Evolutionary conservation across 1,140 invertebrate species (phyloP), one percentile per base, ranked within the genome.

Genomic region (Rhynchophorus ferrugineus): DNA sequence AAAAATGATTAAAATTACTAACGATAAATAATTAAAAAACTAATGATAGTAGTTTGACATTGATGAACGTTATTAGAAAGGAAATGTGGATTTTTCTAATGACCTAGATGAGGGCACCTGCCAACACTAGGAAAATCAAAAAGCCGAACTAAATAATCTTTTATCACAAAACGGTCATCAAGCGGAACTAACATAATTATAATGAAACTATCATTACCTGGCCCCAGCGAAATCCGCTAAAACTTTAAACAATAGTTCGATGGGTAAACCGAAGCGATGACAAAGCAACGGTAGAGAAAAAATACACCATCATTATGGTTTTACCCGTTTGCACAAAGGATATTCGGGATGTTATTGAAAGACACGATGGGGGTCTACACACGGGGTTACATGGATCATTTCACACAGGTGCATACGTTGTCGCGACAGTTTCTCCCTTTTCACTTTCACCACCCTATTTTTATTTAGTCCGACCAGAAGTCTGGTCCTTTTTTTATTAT

Each of bases 301-400:
- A 53, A 43, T 44, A 46, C 44, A 52, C 50, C 45, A 53, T 41
- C 44, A 51, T 53, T 46, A 46, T 44, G 41, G 46, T 47, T 53
- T 52, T 53, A 48, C 50, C 39, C 39, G 49, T 52, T 38, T 44
- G 46, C 44, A 44, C 35, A 54, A 57, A 36, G 56, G 37, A 49
- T 54, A 49, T 49, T 54, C 42, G 36, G 56, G 52, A 58, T 58
- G 53, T 46, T 41, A 51, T 17, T 55, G 52, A 58, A 58, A 58
- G 44, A 47, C 47, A 9, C 49, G 13, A 44, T 44, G 45, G 53
- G 57, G 57, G 57, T 58, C 53, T 49, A 44, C 45, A 47, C 49
- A 56, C 49, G 46, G 48, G 44, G 52, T 56, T 49, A 54, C 44
- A 56, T 54, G 57, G 57, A 58, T 58, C 57, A 58, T 56, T 58